Percentiles rank a stretch among this genome's conserved stretches.
Evolutionary conservation across 2,113 vertebrate genomes (phyloP).

Genomic region (Thalassarche chlororhynchos): DNA sequence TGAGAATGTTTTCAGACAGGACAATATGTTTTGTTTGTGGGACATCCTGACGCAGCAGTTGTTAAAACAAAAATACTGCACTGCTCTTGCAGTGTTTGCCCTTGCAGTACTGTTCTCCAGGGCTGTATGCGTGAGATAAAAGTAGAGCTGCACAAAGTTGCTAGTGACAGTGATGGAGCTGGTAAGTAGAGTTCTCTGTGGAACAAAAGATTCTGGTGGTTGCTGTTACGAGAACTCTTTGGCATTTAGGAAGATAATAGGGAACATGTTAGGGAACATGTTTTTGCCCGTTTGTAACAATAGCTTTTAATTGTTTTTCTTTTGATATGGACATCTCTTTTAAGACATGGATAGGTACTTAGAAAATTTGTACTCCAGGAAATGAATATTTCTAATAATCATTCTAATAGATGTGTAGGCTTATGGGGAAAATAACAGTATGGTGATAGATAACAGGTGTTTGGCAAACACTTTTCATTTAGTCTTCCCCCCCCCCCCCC

Average conservation of each 20-base stretch:
- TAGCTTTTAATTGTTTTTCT: neutral
- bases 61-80: neutral
- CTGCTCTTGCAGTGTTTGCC: neutral
- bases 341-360: neutral
- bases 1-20: neutral
- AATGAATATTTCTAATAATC: neutral
- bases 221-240: neutral
- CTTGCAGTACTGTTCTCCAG: neutral
- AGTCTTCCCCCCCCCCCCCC: neutral
- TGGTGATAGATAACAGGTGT: neutral
- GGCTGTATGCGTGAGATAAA: neutral
- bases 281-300: neutral
- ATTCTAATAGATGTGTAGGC: neutral
- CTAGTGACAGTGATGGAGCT: neutral
- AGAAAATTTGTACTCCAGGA: neutral
- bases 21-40: neutral
- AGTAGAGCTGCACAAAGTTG: neutral
- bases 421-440: neutral
- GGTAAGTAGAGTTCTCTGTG: neutral
- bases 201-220: neutral
- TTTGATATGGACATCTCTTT: neutral
- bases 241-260: neutral
- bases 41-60: neutral
- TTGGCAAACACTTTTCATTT: neutral
- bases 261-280: neutral